Base-by-base conservation (phyloP, 2,888 invertebrate species). In the Pristionchus mayeri region DNA sequence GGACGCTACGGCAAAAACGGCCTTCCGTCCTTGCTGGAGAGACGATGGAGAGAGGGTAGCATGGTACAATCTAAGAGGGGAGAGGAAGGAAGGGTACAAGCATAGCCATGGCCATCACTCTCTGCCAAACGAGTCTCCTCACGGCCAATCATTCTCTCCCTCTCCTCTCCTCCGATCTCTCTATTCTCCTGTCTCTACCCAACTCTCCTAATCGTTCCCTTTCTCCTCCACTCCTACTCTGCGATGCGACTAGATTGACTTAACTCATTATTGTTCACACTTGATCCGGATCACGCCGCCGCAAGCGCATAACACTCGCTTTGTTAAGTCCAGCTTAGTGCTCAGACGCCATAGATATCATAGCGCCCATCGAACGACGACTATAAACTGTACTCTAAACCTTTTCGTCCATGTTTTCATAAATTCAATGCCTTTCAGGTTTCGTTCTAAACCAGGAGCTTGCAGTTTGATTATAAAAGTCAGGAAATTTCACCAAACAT, bases 71-170 rank as follows among this genome's bases (percentile, higher is more conserved):
- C 76, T 78, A 40, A 30, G 30, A 30, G 30, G 76, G 7, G 37
- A 50, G 30, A 78, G 48, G 44, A 27, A 63, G 27, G 67, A 37
- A 71, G 48, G 75, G 21, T 24, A 75, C 44, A 44, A 75, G 75
- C 37, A 7, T 67, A 75, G 50, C 48, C 76, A 78, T 78, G 76
- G 76, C 50, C 76, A 30, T 44, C 44, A 21, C 75, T 44, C 54
- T 54, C 57, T 50, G 76, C 76, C 76, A 78, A 78, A 78, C 76
- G 76, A 78, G 76, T 78, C 76, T 78, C 34, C 50, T 50, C 76
- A 78, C 30, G 76, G 76, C 50, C 76, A 7, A 50, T 71, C 52
- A 21, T 34, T 78, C 52, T 34, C 52, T 44, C 48, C 27, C 50
- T 44, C 44, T 34, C 52, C 52, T n/a, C 80, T 80, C 40, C 40